Conservation (phyloP, 2,888 invertebrate species). For the Bruchidius siliquastri region DNA sequence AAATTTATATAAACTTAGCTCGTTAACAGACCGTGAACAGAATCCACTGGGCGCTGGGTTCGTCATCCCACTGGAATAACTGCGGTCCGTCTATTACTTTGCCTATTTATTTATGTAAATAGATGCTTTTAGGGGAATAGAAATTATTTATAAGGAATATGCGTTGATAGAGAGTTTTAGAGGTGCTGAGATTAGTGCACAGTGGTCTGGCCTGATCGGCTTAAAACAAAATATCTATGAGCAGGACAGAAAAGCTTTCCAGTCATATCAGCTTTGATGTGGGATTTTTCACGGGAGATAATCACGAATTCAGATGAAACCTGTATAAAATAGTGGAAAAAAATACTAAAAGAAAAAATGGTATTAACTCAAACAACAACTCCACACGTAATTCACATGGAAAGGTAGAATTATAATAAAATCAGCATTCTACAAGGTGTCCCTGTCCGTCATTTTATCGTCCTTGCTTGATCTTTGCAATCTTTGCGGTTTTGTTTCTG, state of each 20-base stretch:
- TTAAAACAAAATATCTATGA: neutral
- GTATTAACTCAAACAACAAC: too few species aligned
- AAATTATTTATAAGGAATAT: neutral
- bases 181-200: slow-evolving; percentile 7
- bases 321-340: too few species aligned
- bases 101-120: neutral
- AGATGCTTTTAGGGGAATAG: neutral
- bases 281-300: too few species aligned
- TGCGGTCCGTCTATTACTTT: neutral
- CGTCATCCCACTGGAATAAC: neutral
- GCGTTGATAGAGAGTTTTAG: neutral
- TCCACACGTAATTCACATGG: too few species aligned
- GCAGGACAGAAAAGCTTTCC: neutral
- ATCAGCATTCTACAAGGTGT: too few species aligned
- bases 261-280: too few species aligned
- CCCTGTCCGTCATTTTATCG: too few species aligned
- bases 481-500: too few species aligned
- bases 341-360: too few species aligned
- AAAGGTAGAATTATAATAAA: too few species aligned
- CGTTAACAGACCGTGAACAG: neutral
- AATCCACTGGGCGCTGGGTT: neutral
- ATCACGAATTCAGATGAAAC: too few species aligned
- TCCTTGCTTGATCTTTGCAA: too few species aligned
- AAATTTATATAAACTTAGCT: neutral
- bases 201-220: neutral